Evolutionary conservation across 2,113 vertebrate genomes (phyloP), one percentile per base, ranked within the genome.

Genomic region (Proterorhinus semilunaris): DNA sequence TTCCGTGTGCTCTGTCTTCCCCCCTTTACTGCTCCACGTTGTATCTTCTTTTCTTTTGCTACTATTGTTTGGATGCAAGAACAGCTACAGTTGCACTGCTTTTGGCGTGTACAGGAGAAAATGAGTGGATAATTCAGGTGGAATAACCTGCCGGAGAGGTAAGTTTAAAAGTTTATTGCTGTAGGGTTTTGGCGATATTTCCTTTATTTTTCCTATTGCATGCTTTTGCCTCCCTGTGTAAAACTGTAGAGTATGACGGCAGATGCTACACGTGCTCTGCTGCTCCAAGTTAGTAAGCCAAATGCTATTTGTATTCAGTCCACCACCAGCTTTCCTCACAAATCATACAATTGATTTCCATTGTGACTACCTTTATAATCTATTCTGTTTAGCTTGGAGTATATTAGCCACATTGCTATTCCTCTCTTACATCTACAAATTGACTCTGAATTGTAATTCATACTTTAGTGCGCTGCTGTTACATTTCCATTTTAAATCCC

Each of bases 101-200:
- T 61, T 42, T 75, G 71, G 71, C 49, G 36, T 75, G 69, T 57
- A 62, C 62, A 21, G 65, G 66, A 68, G 53, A 74, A 75, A 78
- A 84, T 77, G 84, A 72, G 81, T 44, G 51, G 77, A 62, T 84
- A 65, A 82, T 68, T 64, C 46, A 36, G 61, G 61, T 85, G 65
- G 68, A 76, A 80, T 81, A 78, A 80, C 74, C 81, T 55, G 69
- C 81, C 52, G 69, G 10, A 68, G 65, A 61, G 88, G 90, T 91
- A 70, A 91, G 90, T 88, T 84, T 8, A 57, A 62, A 87, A 91
- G 80, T 89, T 66, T 27, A 62, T 64, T 62, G 58, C 64, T 53
- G 11, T 45, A 17, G 71, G n/a, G 49, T 17, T 65, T 69, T 11
- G 7, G 65, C 61, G 3, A 47, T 44, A 27, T 42, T 6, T 45